Percentiles rank a stretch among this genome's conserved stretches.
phyloP scores from a whole-genome alignment of 1,140 invertebrate genomes.

The Drosophila sucinea region DNA sequence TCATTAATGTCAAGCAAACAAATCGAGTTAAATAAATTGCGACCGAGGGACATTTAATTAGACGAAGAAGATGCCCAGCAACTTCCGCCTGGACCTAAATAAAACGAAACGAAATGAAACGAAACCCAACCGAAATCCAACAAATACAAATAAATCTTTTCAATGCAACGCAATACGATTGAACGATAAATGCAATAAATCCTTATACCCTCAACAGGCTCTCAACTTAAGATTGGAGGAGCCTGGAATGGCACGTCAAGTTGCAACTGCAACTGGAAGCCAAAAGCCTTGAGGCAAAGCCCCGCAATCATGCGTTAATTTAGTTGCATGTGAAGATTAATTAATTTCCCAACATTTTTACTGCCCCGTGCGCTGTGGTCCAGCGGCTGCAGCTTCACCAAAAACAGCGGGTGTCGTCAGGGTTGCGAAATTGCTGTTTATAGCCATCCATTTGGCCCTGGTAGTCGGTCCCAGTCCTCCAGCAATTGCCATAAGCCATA shows the following conservation, averaged over 20 bases:
- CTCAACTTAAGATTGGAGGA: constrained; percentile 23
- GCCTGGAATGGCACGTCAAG: constrained; percentile 1
- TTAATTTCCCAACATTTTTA: constrained; percentile 73
- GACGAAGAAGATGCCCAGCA: constrained; percentile 29
- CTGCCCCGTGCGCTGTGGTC: constrained; percentile 31
- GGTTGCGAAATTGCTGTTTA: constrained; percentile 55
- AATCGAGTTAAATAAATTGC: constrained; percentile 75
- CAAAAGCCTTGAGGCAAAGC: constrained; percentile 36
- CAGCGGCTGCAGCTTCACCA: constrained; percentile 12
- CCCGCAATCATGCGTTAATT: constrained; percentile 78
- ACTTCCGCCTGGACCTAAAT: constrained; percentile 62
- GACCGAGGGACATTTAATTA: constrained; percentile 69
- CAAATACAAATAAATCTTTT: constrained; percentile 67
- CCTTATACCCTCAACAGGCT: constrained; percentile 33
- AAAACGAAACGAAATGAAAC: constrained; percentile 13
- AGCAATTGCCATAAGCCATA: neutral
- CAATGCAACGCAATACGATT: constrained; percentile 70
- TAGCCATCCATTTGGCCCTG: constrained; percentile 35
- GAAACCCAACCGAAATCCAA: constrained; percentile 22
- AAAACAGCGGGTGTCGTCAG: constrained; percentile 72
- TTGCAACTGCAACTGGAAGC: constrained; percentile 2
- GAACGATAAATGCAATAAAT: constrained; percentile 77
- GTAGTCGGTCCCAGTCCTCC: constrained; percentile 1
- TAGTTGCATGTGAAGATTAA: constrained; percentile 79
- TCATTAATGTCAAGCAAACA: constrained; percentile 71